Percentiles rank a stretch among this genome's conserved stretches.
Evolutionary conservation across 2,113 vertebrate genomes (phyloP).

Genomic region (Drymodes brunneopygia): DNA sequence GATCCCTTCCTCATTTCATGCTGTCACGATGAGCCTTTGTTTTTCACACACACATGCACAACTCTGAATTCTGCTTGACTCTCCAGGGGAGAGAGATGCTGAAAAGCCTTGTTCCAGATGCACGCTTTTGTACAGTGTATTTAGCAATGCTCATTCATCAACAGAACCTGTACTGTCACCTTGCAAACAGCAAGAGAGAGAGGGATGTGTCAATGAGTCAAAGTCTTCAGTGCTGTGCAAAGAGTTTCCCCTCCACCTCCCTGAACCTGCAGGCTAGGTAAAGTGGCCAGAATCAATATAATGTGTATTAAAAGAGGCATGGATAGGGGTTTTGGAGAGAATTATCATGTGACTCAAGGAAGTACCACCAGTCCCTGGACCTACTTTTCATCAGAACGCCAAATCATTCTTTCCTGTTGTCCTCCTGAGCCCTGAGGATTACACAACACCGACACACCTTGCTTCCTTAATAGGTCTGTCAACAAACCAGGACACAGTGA

Average conservation of each 20-base stretch:
- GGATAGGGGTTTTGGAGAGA: not conserved
- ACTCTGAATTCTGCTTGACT: not conserved
- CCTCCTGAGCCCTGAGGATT: not conserved
- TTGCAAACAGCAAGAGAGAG: not conserved
- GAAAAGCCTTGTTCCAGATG: not conserved
- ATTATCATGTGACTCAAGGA: not conserved
- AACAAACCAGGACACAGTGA: not conserved
- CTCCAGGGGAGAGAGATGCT: not conserved
- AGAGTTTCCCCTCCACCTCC: not conserved
- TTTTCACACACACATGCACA: not conserved
- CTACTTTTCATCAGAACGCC: not conserved
- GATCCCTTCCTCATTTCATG: not conserved
- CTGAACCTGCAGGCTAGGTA: not conserved
- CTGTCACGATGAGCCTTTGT: rapidly evolving
- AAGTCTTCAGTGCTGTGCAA: not conserved
- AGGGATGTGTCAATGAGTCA: not conserved
- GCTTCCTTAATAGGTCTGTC: not conserved
- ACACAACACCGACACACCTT: not conserved
- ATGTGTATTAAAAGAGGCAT: not conserved
- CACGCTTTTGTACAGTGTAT: not conserved
- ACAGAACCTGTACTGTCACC: not conserved
- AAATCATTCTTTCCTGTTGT: not conserved
- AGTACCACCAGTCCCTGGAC: not conserved
- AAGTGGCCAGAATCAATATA: not conserved
- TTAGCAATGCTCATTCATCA: not conserved